Base-by-base conservation (phyloP, 2,888 invertebrate genomes). In the Drosophila antonietae region DNA sequence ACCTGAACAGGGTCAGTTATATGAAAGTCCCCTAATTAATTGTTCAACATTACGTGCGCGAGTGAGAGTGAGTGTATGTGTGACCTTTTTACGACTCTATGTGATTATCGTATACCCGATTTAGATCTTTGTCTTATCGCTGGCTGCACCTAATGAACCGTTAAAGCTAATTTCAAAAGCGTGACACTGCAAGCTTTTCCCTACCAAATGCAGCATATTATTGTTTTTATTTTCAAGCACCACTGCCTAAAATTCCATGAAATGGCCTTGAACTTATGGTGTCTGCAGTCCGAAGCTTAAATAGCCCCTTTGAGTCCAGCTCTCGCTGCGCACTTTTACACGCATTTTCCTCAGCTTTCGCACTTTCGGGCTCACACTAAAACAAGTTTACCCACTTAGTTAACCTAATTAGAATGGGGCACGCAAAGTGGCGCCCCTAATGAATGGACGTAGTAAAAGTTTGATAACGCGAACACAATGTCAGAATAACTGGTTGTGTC, bases 251-350 rank as follows among this genome's bases (percentile, higher is more conserved):
- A 68, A 72, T 61, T 81, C 44, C 62, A 55, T 31, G 39, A 18
- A 31, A 56, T 72, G 90, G 47, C 88, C 88, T 90, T 88, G 87
- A 90, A 88, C 88, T 81, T 87, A 65, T 51, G 37, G 14, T 58
- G 52, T 28, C 39, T 55, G 41, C 31, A 55, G 18, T 35, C 46
- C 46, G 65, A 61, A 53, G 55, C 76, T 79, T 67, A 68, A 70
- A 51, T 51, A 44, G n/a, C 60, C 61, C 33, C 33, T 8, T 18
- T 15, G 15, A 37, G 53, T n/a, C 35, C 51, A 41, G 55, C 56
- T 63, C 28, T 51, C 55, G 49, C 41, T 41, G 28, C 23, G 43
- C 65, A 10, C 28, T 64, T 73, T 81, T 64, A 70, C 75, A 74
- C 81, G 73, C 78, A 77, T 75, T 75, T 88, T 88, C 67, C 80